Evolutionary conservation across 2,113 vertebrate genomes (phyloP).

Genomic region (Nibea coibor): DNA sequence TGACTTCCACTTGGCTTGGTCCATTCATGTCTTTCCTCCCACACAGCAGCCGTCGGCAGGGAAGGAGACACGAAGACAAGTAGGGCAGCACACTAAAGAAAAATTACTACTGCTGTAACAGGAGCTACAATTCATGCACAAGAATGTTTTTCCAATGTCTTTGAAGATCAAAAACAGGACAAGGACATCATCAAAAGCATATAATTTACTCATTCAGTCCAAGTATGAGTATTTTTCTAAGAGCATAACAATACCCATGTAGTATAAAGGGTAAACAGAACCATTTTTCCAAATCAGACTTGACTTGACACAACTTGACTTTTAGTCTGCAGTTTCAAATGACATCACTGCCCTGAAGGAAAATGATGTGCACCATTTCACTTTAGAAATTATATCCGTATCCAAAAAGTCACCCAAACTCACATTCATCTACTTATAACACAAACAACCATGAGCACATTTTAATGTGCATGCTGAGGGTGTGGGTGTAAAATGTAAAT

Average conservation of each 20-base stretch:
- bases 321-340: background rate
- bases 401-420: background rate
- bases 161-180: background rate
- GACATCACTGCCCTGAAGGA: background rate
- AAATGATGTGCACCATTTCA: background rate
- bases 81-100: background rate
- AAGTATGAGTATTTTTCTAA: background rate
- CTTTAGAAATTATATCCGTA: background rate
- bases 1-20: slow-evolving; percentile 57
- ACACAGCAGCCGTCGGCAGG: slow-evolving; percentile 36
- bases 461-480: background rate
- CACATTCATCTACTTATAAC: background rate
- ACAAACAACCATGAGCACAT: background rate
- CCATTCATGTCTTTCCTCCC: slow-evolving; percentile 55
- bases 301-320: background rate
- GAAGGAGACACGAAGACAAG: slow-evolving; percentile 20
- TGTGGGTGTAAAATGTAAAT: background rate
- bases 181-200: background rate
- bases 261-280: background rate
- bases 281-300: background rate
- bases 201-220: background rate
- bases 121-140: background rate
- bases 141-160: background rate
- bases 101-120: background rate
- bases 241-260: background rate